phyloP scores from a whole-genome alignment of 2,797 vertebrate genomes.

The Oreochromis mossambicus region DNA sequence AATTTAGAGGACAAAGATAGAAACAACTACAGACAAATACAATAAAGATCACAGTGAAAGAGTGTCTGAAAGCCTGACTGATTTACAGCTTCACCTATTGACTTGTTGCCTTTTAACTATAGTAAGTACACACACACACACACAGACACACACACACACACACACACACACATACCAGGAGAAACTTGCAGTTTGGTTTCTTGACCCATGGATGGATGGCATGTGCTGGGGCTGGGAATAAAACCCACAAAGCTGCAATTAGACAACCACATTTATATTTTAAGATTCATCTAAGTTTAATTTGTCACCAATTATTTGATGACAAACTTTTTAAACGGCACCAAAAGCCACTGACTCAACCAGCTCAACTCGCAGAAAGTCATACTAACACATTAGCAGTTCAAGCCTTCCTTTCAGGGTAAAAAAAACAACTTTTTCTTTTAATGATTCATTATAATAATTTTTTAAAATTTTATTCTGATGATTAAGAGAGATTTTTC shows the following conservation, averaged over 20 bases:
- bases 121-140: neutral
- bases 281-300: neutral
- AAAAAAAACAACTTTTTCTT: neutral
- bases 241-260: neutral
- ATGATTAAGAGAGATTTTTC: neutral
- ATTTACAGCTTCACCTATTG: neutral
- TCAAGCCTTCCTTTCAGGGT: fast-evolving
- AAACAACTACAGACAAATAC: neutral
- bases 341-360: neutral
- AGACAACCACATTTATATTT: neutral
- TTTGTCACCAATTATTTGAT: neutral
- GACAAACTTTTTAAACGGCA: neutral
- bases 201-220: neutral
- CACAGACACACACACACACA: neutral
- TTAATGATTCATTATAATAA: fast-evolving
- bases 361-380: neutral
- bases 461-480: fast-evolving
- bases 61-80: fast-evolving
- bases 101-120: neutral
- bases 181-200: neutral
- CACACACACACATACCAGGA: fast-evolving
- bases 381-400: fast-evolving
- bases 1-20: neutral
- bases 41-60: neutral
- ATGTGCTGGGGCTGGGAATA: neutral